Conservation (phyloP, 1,140 invertebrate species). For the Argopecten irradians region DNA sequence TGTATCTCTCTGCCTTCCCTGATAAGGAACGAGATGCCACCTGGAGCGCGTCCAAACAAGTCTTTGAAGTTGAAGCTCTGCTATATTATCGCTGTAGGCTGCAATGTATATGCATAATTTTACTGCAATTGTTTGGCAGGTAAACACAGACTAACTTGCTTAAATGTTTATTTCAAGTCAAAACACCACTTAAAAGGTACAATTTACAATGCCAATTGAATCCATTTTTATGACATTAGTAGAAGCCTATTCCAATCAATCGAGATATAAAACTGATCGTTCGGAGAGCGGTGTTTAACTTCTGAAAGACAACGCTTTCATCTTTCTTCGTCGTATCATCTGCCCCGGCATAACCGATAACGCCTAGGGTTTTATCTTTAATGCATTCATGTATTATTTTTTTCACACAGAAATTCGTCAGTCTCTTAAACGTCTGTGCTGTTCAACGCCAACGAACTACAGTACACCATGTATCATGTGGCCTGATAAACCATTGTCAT, state of each 20-base stretch:
- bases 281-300: background rate
- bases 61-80: conserved; percentile 15
- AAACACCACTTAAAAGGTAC: conserved; percentile 17
- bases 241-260: conserved; percentile 10
- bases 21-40: background rate
- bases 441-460: background rate
- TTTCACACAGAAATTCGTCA: conserved; percentile 5
- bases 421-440: background rate
- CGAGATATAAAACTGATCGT: conserved; percentile 9
- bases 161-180: conserved; percentile 23
- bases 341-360: background rate
- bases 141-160: conserved; percentile 21
- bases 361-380: conserved; percentile 1
- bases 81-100: conserved; percentile 16
- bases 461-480: background rate
- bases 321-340: conserved; percentile 15
- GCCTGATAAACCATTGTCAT: background rate
- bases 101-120: conserved; percentile 22
- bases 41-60: background rate
- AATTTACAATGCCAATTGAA: conserved; percentile 23
- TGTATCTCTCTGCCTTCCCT: background rate
- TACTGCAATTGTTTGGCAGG: conserved; percentile 20
- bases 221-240: conserved; percentile 18
- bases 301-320: conserved; percentile 17
- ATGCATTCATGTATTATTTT: conserved; percentile 9